Evolutionary conservation across 2,797 vertebrate genomes (phyloP).

Genomic region (Squalus acanthias): DNA sequence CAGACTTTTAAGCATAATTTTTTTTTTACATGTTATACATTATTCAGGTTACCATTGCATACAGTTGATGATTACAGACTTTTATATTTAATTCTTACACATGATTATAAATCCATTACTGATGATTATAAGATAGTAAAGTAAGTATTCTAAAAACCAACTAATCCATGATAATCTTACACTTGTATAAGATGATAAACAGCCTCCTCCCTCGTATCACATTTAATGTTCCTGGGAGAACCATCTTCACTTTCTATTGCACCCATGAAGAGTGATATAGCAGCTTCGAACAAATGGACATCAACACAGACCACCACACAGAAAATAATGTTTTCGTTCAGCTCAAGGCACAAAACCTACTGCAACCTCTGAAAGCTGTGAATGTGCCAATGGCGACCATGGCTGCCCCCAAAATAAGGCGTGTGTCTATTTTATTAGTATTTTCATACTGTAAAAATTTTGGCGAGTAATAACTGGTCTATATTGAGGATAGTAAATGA

Average conservation of each 20-base stretch:
- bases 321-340: neutral
- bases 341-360: neutral
- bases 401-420: neutral
- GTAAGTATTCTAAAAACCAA: too few relatives aligned
- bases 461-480: neutral
- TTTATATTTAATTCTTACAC: too few relatives aligned
- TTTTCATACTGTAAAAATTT: neutral
- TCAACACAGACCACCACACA: neutral
- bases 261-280: neutral
- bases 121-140: too few relatives aligned
- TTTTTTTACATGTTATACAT: too few relatives aligned
- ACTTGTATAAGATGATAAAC: neutral
- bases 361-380: neutral
- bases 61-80: too few relatives aligned
- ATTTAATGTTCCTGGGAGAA: neutral
- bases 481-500: neutral
- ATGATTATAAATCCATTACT: too few relatives aligned
- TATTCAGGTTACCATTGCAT: too few relatives aligned
- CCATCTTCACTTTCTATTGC: neutral
- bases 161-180: too few relatives aligned
- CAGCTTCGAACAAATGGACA: neutral
- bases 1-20: too few relatives aligned
- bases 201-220: neutral
- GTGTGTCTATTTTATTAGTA: neutral
- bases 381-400: neutral